These are phyloP conservation scores for Sphaerophoria rueppellii DNA, from an alignment of 2,888 invertebrate species.

Conservation along the genomic window DNA sequence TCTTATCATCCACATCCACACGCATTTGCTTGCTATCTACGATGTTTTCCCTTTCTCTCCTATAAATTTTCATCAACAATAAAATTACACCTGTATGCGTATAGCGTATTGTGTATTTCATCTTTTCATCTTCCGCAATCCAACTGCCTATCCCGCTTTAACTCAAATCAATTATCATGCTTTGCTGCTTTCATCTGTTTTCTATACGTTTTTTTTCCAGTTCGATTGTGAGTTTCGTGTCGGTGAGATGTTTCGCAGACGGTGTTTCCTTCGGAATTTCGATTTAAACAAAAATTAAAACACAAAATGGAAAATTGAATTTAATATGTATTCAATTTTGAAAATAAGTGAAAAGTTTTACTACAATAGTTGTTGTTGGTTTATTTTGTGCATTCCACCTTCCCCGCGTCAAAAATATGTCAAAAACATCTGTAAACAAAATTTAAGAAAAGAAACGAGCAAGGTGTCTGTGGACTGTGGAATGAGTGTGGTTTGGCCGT, in stretches of 20 bases:
- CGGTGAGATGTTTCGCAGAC: conserved; percentile 39
- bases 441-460: not conserved
- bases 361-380: not conserved
- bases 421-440: conserved; percentile 53
- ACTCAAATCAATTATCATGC: conserved; percentile 51
- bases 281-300: conserved; percentile 12
- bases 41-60: conserved; percentile 4
- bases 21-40: not conserved
- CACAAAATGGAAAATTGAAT: conserved; percentile 30
- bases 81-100: conserved; percentile 54
- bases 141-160: conserved; percentile 35
- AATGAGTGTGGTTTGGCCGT: not conserved
- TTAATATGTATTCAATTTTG: not conserved
- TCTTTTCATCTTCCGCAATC: conserved; percentile 27
- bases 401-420: conserved; percentile 37
- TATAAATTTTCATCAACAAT: not conserved
- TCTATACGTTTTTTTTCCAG: conserved; percentile 28
- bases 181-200: conserved; percentile 29
- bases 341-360: not conserved
- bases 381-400: conserved; percentile 9
- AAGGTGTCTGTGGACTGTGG: conserved; percentile 41
- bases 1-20: conserved; percentile 23
- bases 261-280: conserved; percentile 32
- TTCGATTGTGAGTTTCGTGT: conserved; percentile 59
- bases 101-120: conserved; percentile 18